phyloP scores from a whole-genome alignment of 2,797 vertebrate genomes.

The Danio tinwini region DNA sequence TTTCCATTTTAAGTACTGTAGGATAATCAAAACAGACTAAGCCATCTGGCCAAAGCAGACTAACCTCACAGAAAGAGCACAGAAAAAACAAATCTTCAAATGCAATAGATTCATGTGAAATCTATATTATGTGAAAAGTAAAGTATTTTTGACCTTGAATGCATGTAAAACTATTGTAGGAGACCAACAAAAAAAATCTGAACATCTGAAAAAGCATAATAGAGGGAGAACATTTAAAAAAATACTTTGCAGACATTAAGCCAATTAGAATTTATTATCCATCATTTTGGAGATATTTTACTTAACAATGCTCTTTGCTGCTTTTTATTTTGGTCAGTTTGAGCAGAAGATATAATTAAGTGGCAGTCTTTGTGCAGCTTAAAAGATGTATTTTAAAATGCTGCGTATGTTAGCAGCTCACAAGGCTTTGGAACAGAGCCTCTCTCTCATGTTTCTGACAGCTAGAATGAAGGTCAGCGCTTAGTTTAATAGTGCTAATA shows the following conservation, averaged over 20 bases:
- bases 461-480: slow-evolving; percentile 35
- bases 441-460: slow-evolving; percentile 4
- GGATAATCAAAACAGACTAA: not conserved
- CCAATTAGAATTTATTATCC: too few relatives aligned
- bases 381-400: not conserved
- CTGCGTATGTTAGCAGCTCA: not conserved
- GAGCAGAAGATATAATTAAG: too few relatives aligned
- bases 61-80: not conserved
- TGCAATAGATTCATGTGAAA: too few relatives aligned
- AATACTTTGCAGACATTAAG: too few relatives aligned
- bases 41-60: not conserved
- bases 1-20: not conserved
- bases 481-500: slow-evolving; percentile 38
- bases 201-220: too few relatives aligned
- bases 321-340: not conserved
- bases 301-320: too few relatives aligned
- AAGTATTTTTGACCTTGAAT: too few relatives aligned
- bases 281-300: too few relatives aligned
- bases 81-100: not conserved
- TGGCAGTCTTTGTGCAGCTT: not conserved
- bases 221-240: too few relatives aligned
- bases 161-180: too few relatives aligned
- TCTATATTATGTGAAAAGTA: too few relatives aligned
- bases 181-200: too few relatives aligned
- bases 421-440: not conserved